These are phyloP conservation scores for Catocala sponsa DNA, from an alignment of 2,888 invertebrate genomes.

Conservation along the genomic window DNA sequence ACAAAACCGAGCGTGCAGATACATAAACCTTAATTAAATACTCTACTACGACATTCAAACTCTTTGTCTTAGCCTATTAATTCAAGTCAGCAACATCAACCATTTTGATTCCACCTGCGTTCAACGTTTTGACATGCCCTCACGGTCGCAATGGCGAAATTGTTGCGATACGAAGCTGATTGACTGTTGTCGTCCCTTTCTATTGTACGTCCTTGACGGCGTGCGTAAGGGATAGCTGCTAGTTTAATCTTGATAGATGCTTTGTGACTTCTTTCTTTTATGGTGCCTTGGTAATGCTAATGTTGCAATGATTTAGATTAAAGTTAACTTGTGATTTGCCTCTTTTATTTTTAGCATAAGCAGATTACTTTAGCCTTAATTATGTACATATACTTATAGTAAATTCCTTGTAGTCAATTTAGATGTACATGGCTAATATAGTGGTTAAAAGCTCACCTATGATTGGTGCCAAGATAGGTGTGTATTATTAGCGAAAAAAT, in stretches of 20 bases:
- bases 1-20: neutral
- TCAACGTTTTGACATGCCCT: conserved; percentile 45
- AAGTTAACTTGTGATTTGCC: conserved; percentile 5
- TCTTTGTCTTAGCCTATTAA: conserved; percentile 42
- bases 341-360: conserved; percentile 5
- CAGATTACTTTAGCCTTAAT: too few species aligned
- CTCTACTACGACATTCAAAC: conserved; percentile 19
- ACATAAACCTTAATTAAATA: conserved; percentile 28
- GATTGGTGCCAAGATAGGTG: too few species aligned
- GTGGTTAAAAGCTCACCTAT: too few species aligned
- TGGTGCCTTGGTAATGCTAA: conserved; percentile 33
- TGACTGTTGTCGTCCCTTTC: conserved; percentile 39
- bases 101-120: conserved; percentile 45
- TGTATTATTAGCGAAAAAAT: too few species aligned
- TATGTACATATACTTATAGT: too few species aligned
- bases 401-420: too few species aligned
- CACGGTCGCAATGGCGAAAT: conserved; percentile 53
- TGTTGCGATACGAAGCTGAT: conserved; percentile 43
- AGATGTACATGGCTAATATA: too few species aligned
- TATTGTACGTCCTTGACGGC: conserved; percentile 35
- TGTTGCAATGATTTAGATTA: conserved; percentile 9
- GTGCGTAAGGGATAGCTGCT: conserved; percentile 33
- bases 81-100: conserved; percentile 36
- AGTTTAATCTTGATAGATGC: conserved; percentile 25
- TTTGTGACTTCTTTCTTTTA: conserved; percentile 31